Evolutionary conservation across 2,888 invertebrate species (phyloP).

Genomic region (Agriotes lineatus): DNA sequence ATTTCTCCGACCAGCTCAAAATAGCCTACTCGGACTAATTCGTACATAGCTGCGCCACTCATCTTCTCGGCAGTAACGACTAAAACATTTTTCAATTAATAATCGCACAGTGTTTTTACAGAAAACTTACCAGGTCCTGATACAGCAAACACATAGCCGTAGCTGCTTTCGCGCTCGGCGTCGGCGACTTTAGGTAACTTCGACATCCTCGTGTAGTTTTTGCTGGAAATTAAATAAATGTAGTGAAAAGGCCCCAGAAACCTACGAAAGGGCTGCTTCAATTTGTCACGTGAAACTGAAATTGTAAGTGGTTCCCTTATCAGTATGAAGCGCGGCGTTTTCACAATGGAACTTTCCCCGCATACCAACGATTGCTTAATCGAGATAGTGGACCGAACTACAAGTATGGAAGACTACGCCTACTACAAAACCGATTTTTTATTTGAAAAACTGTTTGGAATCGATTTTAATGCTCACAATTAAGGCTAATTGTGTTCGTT

Average conservation of each 20-base stretch:
- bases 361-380: too few relatives aligned
- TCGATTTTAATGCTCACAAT: too few relatives aligned
- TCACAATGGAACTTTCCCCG: too few relatives aligned
- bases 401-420: conserved; percentile 25
- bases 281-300: conserved; percentile 42
- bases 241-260: background rate
- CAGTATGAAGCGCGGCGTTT: background rate
- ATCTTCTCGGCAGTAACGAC: conserved; percentile 99
- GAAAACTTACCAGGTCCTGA: conserved; percentile 93
- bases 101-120: too few relatives aligned
- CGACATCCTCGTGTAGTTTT: conserved; percentile 71
- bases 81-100: conserved; percentile 60
- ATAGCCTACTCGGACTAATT: conserved; percentile 98
- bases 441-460: too few relatives aligned
- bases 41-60: conserved; percentile 99
- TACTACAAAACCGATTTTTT: background rate
- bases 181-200: conserved; percentile 80
- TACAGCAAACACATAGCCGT: conserved; percentile 96
- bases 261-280: background rate
- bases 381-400: conserved; percentile 9
- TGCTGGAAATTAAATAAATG: background rate
- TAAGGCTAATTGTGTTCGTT: too few relatives aligned
- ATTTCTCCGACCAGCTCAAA: conserved; percentile 99
- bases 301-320: conserved; percentile 6
- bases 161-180: conserved; percentile 88